These are phyloP conservation scores for Carterocephalus palaemon DNA, from an alignment of 2,888 invertebrate species.

Conservation along the genomic window DNA sequence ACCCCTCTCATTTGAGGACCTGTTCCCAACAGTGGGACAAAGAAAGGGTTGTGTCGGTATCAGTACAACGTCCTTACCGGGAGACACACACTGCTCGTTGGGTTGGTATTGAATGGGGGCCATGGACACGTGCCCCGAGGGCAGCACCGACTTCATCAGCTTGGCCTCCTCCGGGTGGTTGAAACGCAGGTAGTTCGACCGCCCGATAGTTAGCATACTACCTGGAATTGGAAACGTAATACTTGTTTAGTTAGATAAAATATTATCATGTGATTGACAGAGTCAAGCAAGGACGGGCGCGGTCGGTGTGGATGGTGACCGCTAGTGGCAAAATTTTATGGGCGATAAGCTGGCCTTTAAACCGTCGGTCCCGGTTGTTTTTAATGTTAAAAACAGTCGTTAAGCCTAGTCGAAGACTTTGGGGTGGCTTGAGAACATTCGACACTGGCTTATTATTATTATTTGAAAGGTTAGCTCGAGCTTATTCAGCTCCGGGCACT, in stretches of 20 bases:
- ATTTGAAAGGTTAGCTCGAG: too few relatives aligned
- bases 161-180: conserved; percentile 95
- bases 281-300: too few relatives aligned
- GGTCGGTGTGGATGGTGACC: too few relatives aligned
- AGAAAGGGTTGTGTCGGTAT: background rate
- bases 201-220: conserved; percentile 93
- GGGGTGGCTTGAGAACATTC: too few relatives aligned
- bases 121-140: conserved; percentile 87
- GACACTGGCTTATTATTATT: too few relatives aligned
- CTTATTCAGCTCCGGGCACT: too few relatives aligned
- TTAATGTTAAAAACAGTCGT: too few relatives aligned
- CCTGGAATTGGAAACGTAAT: conserved; percentile 73
- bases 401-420: too few relatives aligned
- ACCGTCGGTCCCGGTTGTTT: too few relatives aligned
- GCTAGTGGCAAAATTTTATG: too few relatives aligned
- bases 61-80: conserved; percentile 35
- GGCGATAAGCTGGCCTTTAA: too few relatives aligned
- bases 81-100: conserved; percentile 53
- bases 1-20: background rate
- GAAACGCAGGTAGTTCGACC: conserved; percentile 94
- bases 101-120: conserved; percentile 84
- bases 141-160: conserved; percentile 90
- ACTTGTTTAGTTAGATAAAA: background rate
- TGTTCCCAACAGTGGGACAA: background rate
- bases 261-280: too few relatives aligned